These are phyloP conservation scores for Sebastes fasciatus DNA, from an alignment of 2,113 vertebrate genomes.

Conservation along the genomic window DNA sequence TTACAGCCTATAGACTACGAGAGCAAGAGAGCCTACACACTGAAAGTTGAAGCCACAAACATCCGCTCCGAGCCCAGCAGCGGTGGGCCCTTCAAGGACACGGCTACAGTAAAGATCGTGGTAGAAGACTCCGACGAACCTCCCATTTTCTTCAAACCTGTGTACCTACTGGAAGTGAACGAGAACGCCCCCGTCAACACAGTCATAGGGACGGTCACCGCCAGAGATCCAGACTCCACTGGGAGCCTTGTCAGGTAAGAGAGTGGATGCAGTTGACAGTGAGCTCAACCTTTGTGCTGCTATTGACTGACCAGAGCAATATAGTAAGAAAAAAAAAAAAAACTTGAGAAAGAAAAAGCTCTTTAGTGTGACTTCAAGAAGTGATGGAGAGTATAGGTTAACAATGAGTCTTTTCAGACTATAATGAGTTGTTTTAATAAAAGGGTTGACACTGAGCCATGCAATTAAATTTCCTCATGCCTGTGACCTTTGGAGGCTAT, in stretches of 20 bases:
- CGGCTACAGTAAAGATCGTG: conserved; percentile 91
- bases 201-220: conserved; percentile 91
- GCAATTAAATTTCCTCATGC: conserved; percentile 69
- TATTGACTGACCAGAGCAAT: background rate
- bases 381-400: conserved; percentile 41
- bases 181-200: conserved; percentile 94
- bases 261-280: background rate
- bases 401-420: conserved; percentile 47
- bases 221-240: conserved; percentile 90
- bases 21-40: conserved; percentile 91
- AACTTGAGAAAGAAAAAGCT: conserved; percentile 9
- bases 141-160: conserved; percentile 91
- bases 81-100: conserved; percentile 94
- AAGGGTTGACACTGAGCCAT: conserved; percentile 57
- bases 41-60: conserved; percentile 96
- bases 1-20: conserved; percentile 95
- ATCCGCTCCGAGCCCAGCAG: conserved; percentile 87
- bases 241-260: conserved; percentile 93
- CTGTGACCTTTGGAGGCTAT: conserved; percentile 68
- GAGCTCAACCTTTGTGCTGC: background rate
- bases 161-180: conserved; percentile 93
- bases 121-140: conserved; percentile 96
- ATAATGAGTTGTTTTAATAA: conserved; percentile 73
- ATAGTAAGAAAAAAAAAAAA: background rate
- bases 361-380: conserved; percentile 12